phyloP scores from a whole-genome alignment of 2,888 invertebrate genomes.

The Schrankia costaestrigalis region DNA sequence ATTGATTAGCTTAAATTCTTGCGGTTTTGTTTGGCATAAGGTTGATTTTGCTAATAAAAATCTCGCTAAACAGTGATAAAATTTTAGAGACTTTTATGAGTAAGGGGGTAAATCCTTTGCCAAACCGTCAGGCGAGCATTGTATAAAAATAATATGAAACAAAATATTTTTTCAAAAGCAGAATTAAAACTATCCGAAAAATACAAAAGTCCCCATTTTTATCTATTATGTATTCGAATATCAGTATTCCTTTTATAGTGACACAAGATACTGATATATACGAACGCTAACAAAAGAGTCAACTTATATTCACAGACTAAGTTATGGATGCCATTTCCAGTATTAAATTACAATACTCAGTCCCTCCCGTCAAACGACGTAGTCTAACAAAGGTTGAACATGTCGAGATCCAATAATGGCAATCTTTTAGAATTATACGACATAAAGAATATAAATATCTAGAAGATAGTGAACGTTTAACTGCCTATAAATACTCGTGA shows the following conservation, averaged over 20 bases:
- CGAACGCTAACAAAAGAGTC: constrained; percentile 3
- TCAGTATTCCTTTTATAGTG: not conserved
- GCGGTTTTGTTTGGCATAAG: too few species aligned
- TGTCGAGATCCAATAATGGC: not conserved
- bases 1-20: too few species aligned
- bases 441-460: not conserved
- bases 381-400: constrained; percentile 1
- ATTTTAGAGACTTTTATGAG: too few species aligned
- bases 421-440: not conserved
- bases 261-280: constrained; percentile 2
- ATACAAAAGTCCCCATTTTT: not conserved
- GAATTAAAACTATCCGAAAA: not conserved
- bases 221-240: not conserved
- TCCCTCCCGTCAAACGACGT: not conserved
- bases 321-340: constrained; percentile 1
- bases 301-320: not conserved
- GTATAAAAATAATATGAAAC: too few species aligned
- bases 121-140: too few species aligned
- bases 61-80: too few species aligned
- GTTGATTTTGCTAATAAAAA: too few species aligned
- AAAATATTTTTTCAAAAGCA: too few species aligned
- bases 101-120: too few species aligned
- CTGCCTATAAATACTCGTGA: not conserved
- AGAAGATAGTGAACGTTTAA: not conserved
- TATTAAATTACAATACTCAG: constrained; percentile 6